These are phyloP conservation scores for Vanessa tameamea DNA, from an alignment of 1,140 invertebrate genomes.

Conservation along the genomic window DNA sequence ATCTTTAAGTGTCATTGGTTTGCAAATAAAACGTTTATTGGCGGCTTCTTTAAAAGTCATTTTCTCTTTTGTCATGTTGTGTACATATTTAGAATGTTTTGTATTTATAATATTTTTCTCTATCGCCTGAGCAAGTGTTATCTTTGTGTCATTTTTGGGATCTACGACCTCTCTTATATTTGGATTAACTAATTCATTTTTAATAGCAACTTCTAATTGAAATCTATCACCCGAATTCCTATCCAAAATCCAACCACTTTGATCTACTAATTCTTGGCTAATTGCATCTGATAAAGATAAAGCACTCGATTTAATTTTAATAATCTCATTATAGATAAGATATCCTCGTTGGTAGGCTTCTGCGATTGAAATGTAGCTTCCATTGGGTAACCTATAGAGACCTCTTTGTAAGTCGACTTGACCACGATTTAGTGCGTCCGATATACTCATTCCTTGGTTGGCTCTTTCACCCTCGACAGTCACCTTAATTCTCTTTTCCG, in stretches of 20 bases:
- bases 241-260: slow-evolving; percentile 89
- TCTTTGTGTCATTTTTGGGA: slow-evolving; percentile 87
- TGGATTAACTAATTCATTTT: slow-evolving; percentile 88
- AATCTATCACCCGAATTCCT: slow-evolving; percentile 90
- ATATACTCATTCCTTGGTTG: slow-evolving; percentile 83
- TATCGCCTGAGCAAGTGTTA: slow-evolving; percentile 91
- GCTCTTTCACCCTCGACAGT: slow-evolving; percentile 82
- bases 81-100: slow-evolving; percentile 89
- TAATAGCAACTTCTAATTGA: slow-evolving; percentile 89
- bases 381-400: slow-evolving; percentile 84
- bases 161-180: slow-evolving; percentile 91
- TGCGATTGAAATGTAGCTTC: slow-evolving; percentile 87
- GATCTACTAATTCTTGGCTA: slow-evolving; percentile 89
- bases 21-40: slow-evolving; percentile 88
- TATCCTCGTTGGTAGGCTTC: slow-evolving; percentile 89
- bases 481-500: slow-evolving; percentile 91
- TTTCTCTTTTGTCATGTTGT: slow-evolving; percentile 87
- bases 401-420: slow-evolving; percentile 90
- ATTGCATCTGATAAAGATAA: slow-evolving; percentile 91
- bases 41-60: slow-evolving; percentile 90
- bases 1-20: slow-evolving; percentile 95
- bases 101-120: slow-evolving; percentile 88
- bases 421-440: slow-evolving; percentile 89
- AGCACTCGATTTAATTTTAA: slow-evolving; percentile 87
- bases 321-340: slow-evolving; percentile 86